phyloP scores from a whole-genome alignment of 1,140 invertebrate species.

The Brachionus manjavacas region DNA sequence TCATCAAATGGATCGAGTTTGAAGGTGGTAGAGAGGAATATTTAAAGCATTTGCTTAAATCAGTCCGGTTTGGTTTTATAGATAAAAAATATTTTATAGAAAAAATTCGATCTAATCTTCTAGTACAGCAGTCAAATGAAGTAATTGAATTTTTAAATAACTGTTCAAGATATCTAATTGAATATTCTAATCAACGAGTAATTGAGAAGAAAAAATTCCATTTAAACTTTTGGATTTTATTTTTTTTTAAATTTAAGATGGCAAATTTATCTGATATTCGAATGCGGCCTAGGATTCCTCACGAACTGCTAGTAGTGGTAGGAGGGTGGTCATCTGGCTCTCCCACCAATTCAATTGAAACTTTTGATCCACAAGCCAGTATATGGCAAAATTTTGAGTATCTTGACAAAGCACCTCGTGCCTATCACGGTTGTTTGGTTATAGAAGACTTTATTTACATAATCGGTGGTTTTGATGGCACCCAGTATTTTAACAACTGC shows the following conservation, averaged over 20 bases:
- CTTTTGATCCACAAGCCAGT: constrained; percentile 62
- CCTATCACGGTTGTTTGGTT: constrained; percentile 47
- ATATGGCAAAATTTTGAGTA: constrained; percentile 10
- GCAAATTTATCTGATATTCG: not conserved
- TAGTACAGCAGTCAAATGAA: constrained; percentile 62
- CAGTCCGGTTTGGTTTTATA: constrained; percentile 23
- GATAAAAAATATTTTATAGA: constrained; percentile 34
- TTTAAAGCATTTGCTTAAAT: constrained; percentile 8
- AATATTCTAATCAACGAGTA: constrained; percentile 64
- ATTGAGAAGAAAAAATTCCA: constrained; percentile 47
- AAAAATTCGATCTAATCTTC: constrained; percentile 61
- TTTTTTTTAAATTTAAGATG: not conserved
- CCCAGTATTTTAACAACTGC: constrained; percentile 47
- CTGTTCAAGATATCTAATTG: constrained; percentile 69
- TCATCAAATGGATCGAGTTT: constrained; percentile 57
- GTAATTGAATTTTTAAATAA: constrained; percentile 70
- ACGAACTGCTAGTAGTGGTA: constrained; percentile 60
- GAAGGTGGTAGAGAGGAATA: constrained; percentile 36
- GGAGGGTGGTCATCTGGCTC: constrained; percentile 71
- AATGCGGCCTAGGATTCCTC: constrained; percentile 62
- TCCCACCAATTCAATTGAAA: constrained; percentile 69
- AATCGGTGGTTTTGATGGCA: constrained; percentile 49
- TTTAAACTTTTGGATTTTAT: constrained; percentile 47
- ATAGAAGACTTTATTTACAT: constrained; percentile 45
- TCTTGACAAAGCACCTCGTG: constrained; percentile 37